Evolutionary conservation across 53 echinoderm and acorn worm species (phyloP).

Genomic region (Holothuria scabra): DNA sequence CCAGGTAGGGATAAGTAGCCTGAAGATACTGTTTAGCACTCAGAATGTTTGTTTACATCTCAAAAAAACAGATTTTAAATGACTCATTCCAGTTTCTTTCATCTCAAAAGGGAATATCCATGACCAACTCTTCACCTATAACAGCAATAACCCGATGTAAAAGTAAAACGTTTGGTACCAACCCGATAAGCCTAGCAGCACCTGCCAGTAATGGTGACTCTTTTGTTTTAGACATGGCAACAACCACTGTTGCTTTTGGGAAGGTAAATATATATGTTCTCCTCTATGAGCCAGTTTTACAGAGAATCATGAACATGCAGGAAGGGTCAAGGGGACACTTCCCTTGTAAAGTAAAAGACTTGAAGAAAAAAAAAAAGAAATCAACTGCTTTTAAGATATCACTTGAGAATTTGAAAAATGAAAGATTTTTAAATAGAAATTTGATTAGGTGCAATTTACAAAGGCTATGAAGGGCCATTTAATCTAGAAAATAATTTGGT

Average conservation of each 20-base stretch:
- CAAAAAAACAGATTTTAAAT: neutral
- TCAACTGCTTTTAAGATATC: no score
- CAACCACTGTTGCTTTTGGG: conserved; percentile 78
- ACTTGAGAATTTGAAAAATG: no score
- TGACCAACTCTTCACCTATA: conserved; percentile 76
- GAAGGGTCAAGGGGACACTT: no score
- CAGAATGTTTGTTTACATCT: neutral
- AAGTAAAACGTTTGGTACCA: conserved; percentile 69
- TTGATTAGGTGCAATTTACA: no score
- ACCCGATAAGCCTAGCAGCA: conserved; percentile 74
- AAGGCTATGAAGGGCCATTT: no score
- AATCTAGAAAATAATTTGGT: no score
- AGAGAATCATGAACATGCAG: neutral
- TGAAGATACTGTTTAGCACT: no score
- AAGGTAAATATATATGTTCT: conserved; percentile 65
- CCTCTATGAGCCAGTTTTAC: neutral
- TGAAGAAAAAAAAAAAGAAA: no score
- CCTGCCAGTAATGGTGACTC: conserved; percentile 67
- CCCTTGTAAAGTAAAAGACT: no score
- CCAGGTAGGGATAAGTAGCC: no score
- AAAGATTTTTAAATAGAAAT: no score
- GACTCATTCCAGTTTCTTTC: neutral
- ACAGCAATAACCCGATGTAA: conserved; percentile 64
- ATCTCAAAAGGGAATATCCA: conserved; percentile 67
- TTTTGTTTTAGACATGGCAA: conserved; percentile 92